Evolutionary conservation across 2,113 vertebrate species (phyloP).

Genomic region (Catharus bicknelli): DNA sequence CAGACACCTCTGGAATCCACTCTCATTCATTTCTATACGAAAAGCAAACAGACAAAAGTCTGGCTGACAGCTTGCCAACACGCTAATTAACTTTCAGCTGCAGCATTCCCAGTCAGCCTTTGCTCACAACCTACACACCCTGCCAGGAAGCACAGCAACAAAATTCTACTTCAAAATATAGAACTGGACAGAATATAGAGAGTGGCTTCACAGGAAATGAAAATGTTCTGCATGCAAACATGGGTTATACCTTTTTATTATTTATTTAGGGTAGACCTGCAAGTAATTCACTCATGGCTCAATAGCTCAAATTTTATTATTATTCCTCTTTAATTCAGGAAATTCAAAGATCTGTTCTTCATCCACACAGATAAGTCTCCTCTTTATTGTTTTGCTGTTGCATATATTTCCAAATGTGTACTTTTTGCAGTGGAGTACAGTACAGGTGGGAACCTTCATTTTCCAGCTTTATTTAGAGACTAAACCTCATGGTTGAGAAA

Average conservation of each 20-base stretch:
- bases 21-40: conserved; percentile 59
- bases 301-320: not conserved
- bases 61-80: conserved; percentile 70
- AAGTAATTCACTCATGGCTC: not conserved
- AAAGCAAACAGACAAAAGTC: conserved; percentile 65
- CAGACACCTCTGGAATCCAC: conserved; percentile 66
- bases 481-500: not conserved
- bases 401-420: not conserved
- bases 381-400: not conserved
- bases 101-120: conserved; percentile 54
- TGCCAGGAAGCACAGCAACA: conserved; percentile 35
- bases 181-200: conserved; percentile 2
- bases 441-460: not conserved
- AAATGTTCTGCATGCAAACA: not conserved
- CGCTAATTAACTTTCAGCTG: conserved; percentile 71
- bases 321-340: not conserved
- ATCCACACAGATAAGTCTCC: not conserved
- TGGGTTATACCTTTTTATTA: not conserved
- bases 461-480: not conserved
- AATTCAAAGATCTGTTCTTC: not conserved
- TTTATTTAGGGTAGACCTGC: not conserved
- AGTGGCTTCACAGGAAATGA: not conserved
- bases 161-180: conserved; percentile 45
- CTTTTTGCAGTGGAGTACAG: not conserved
- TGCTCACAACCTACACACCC: conserved; percentile 17